Evolutionary conservation across 2,888 invertebrate genomes (phyloP).

Genomic region (Blastobasis lacticolella): DNA sequence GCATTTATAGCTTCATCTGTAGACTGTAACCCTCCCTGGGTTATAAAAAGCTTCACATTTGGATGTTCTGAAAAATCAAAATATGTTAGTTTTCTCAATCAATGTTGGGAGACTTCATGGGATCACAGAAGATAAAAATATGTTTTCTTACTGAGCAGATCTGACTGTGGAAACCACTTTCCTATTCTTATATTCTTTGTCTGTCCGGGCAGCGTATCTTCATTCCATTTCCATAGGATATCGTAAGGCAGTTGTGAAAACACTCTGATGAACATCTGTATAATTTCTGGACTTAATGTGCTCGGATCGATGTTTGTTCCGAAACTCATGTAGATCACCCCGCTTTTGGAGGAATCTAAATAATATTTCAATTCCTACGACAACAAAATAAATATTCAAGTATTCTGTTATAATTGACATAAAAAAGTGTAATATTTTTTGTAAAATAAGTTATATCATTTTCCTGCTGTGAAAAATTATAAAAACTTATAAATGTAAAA

Average conservation of each 20-base stretch:
- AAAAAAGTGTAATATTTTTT: too few species aligned
- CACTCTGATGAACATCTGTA: slow-evolving; percentile 32
- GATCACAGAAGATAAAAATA: too few species aligned
- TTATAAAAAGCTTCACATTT: slow-evolving; percentile 61
- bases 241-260: slow-evolving; percentile 48
- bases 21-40: slow-evolving; percentile 66
- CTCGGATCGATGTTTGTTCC: slow-evolving; percentile 47
- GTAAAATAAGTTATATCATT: too few species aligned
- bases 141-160: slow-evolving; percentile 38
- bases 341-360: slow-evolving; percentile 43
- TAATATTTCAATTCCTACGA: slow-evolving; percentile 35
- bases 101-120: too few species aligned
- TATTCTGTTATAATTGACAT: too few species aligned
- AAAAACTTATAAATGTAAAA: too few species aligned
- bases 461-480: too few species aligned
- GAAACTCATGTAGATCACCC: slow-evolving; percentile 57
- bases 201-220: slow-evolving; percentile 23
- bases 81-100: too few species aligned
- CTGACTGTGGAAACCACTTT: slow-evolving; percentile 50
- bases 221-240: slow-evolving; percentile 52
- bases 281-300: slow-evolving; percentile 31
- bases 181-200: slow-evolving; percentile 42
- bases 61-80: slow-evolving; percentile 41
- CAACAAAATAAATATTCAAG: too few species aligned
- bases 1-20: too few species aligned